Evolutionary conservation across 2,113 vertebrate species (phyloP).

Genomic region (Passer montanus): DNA sequence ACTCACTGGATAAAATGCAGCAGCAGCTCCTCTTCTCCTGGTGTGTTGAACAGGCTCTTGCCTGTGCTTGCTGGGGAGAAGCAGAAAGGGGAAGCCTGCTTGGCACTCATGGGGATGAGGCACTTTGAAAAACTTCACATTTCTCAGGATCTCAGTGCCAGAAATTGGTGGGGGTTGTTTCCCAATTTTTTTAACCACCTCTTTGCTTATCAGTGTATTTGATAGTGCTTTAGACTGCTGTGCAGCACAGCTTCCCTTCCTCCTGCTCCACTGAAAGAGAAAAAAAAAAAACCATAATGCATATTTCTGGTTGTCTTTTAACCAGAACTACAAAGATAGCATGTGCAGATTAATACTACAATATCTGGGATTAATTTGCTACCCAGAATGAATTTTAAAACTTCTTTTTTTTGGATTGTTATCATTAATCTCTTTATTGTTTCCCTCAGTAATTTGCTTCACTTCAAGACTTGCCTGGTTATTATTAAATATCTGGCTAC

Average conservation of each 20-base stretch:
- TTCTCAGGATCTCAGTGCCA: neutral
- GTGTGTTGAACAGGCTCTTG: neutral
- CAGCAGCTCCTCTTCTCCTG: neutral
- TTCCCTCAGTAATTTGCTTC: neutral
- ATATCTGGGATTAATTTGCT: neutral
- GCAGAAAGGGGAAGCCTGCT: neutral
- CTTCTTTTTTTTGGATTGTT: neutral
- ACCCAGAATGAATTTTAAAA: neutral
- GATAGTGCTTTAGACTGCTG: neutral
- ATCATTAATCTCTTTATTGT: neutral
- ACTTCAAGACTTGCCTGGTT: neutral
- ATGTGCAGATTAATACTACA: neutral
- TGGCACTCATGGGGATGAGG: fast-evolving
- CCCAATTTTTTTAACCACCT: neutral
- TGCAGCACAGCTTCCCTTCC: neutral
- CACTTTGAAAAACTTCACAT: neutral
- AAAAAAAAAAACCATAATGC: neutral
- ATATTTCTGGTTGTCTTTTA: neutral
- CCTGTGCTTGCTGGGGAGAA: neutral
- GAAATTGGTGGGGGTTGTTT: neutral
- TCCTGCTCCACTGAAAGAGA: neutral
- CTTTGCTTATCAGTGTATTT: neutral
- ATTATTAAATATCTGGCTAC: neutral
- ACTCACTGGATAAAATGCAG: neutral
- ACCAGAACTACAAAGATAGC: neutral